These are phyloP conservation scores for Phoronis australis DNA, from an alignment of 2,888 invertebrate species.

Conservation along the genomic window DNA sequence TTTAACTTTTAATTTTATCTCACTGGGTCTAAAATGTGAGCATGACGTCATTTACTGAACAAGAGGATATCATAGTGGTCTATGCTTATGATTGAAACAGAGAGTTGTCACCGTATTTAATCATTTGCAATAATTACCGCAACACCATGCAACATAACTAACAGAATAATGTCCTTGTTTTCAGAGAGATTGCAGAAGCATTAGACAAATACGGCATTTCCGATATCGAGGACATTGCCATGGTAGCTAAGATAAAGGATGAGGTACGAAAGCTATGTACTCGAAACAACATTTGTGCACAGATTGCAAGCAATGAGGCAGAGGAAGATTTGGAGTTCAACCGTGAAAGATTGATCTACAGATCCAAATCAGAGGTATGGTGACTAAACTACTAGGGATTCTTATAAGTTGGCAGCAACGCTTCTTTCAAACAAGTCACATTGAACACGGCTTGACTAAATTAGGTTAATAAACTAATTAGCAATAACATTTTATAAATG, in stretches of 20 bases:
- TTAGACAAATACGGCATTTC: constrained; percentile 41
- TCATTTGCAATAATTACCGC: too few species aligned
- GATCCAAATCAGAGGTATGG: constrained; percentile 16
- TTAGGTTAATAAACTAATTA: too few species aligned
- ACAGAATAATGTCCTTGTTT: too few species aligned
- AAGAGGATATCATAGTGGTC: background rate
- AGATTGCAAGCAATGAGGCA: constrained; percentile 39
- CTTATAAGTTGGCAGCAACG: too few species aligned
- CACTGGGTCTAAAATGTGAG: too few species aligned
- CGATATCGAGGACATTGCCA: constrained; percentile 47
- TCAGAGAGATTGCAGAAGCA: constrained; percentile 43
- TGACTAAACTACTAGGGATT: too few species aligned
- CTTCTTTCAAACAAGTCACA: too few species aligned
- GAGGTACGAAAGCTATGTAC: constrained; percentile 48
- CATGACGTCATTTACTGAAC: too few species aligned
- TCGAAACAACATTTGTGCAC: constrained; percentile 37
- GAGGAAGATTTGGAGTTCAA: constrained; percentile 32
- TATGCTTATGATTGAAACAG: background rate
- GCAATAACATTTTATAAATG: too few species aligned
- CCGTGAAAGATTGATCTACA: constrained; percentile 38
- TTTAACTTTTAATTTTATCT: too few species aligned
- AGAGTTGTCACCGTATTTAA: constrained; percentile 1
- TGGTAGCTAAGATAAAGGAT: constrained; percentile 48
- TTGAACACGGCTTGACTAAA: too few species aligned
- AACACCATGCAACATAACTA: too few species aligned